A percentile compares a stretch with the other conserved stretches of the same genome.
phyloP scores from a whole-genome alignment of 2,797 vertebrate species.

The Brachyrhaphis roseni region DNA sequence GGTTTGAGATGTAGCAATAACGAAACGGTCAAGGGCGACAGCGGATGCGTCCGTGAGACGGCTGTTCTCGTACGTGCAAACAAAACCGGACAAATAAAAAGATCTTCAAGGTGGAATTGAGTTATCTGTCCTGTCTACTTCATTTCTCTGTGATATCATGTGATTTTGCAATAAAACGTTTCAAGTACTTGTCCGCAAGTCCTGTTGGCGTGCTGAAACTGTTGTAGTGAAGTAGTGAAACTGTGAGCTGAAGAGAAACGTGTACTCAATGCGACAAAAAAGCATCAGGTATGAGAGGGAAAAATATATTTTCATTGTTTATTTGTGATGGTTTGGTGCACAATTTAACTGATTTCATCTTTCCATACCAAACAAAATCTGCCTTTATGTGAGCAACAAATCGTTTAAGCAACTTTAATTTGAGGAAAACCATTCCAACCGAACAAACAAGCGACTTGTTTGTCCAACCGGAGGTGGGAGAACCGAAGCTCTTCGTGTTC shows the following conservation, averaged over 20 bases:
- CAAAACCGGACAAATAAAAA: slow-evolving; percentile 59
- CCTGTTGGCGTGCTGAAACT: not conserved
- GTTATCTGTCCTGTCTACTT: slow-evolving; percentile 21
- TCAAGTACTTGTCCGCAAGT: not conserved
- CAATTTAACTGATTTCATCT: not conserved
- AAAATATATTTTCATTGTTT: not conserved
- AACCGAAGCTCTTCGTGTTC: not conserved
- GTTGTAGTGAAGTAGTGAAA: not conserved
- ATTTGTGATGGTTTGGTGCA: not conserved
- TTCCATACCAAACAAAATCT: not conserved
- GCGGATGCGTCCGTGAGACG: slow-evolving; percentile 4
- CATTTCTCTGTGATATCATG: not conserved
- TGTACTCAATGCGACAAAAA: not conserved
- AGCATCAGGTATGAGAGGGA: not conserved
- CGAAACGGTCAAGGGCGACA: slow-evolving; percentile 2
- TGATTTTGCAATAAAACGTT: not conserved
- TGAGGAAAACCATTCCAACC: not conserved
- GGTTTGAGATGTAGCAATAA: slow-evolving; percentile 51
- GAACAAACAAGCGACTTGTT: not conserved
- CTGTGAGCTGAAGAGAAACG: not conserved
- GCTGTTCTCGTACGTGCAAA: slow-evolving; percentile 32
- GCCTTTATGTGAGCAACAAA: not conserved
- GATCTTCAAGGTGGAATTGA: slow-evolving; percentile 48
- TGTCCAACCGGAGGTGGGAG: no score
- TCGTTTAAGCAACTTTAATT: not conserved